Conservation (phyloP, 2,797 vertebrate species). For the Champsocephalus esox region DNA sequence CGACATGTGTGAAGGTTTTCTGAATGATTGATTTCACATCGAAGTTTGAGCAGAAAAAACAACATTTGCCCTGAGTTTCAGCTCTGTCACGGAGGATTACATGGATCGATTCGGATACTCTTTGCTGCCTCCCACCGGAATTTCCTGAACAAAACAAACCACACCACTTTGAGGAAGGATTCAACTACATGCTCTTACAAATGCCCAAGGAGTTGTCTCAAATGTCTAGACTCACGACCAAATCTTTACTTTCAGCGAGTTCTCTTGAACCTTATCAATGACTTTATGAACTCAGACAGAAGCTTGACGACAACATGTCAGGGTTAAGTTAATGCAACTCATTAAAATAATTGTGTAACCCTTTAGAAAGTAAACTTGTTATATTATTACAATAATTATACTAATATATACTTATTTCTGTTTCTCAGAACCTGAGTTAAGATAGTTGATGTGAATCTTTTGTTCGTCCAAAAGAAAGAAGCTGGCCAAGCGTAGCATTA, state of each 20-base stretch:
- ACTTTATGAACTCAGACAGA: too few relatives aligned
- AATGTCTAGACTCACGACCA: neutral
- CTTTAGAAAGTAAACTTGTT: neutral
- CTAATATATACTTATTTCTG: neutral
- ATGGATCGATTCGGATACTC: slow-evolving; percentile 8
- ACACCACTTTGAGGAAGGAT: slow-evolving; percentile 32
- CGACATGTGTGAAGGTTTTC: slow-evolving; percentile 28
- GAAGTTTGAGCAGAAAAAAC: neutral
- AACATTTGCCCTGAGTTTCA: slow-evolving; percentile 2
- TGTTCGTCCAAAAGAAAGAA: neutral
- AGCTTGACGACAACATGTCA: too few relatives aligned
- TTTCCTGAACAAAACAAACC: slow-evolving; percentile 17
- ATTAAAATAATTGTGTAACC: neutral
- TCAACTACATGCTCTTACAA: slow-evolving; percentile 19
- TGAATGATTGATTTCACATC: slow-evolving; percentile 32
- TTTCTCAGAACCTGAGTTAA: neutral
- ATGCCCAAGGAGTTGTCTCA: slow-evolving; percentile 6
- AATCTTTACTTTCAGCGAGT: too few relatives aligned
- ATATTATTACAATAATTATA: too few relatives aligned
- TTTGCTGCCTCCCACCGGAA: neutral
- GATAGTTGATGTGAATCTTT: neutral
- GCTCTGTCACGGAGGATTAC: neutral
- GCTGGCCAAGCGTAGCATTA: neutral
- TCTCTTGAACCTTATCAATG: too few relatives aligned
- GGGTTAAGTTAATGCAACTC: neutral